Evolutionary conservation across 53 echinoderm and acorn worm genomes (phyloP), one percentile per base, ranked within the genome.

Genomic region (Temnopleurus reevesii): DNA sequence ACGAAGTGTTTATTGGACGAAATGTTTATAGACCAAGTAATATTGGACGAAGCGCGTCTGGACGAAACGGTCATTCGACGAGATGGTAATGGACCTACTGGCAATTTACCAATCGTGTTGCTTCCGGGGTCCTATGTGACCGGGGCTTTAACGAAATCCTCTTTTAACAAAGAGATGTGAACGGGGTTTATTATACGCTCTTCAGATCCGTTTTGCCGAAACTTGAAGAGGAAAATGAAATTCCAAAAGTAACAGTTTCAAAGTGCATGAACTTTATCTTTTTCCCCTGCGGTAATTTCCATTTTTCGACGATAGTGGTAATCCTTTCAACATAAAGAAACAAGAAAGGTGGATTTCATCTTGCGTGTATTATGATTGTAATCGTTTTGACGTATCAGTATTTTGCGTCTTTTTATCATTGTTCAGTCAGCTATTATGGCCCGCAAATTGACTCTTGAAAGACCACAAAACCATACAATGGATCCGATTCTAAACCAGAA

Each of bases 341-440:
- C 23, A 35, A 29, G 49, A 79, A 79, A 79, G 79, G 49, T 49
- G 79, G 46, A 49, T 79, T 79, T 79, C 79, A 47, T 49, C 79
- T 46, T 46, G 79, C 27, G 46, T 46, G 79, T 30, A 49, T 79
- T 46, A 79, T 46, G 49, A 49, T 27, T 30, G 46, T 79, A 83
- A 83, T 83, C 83, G 86, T 85, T 85, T 59, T 85, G 86, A 85
- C 86, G 60, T 83, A 35, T 43, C 86, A 43, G 59, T 85, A 46
- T 85, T 59, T 60, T 59, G 41, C 61, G 28, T 36, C 61, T n/a
- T 85, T 41, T 85, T 59, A 41, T 41, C 86, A 60, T 85, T 85
- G 60, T 59, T 59, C 86, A 59, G 38, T 60, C 61, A 59, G 53
- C 86, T 60, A 85, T 85, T 59, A 44, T 85, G 60, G 45, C 86